These are phyloP conservation scores for Prochilodus magdalenae DNA, from an alignment of 2,113 vertebrate genomes.

Conservation along the genomic window DNA sequence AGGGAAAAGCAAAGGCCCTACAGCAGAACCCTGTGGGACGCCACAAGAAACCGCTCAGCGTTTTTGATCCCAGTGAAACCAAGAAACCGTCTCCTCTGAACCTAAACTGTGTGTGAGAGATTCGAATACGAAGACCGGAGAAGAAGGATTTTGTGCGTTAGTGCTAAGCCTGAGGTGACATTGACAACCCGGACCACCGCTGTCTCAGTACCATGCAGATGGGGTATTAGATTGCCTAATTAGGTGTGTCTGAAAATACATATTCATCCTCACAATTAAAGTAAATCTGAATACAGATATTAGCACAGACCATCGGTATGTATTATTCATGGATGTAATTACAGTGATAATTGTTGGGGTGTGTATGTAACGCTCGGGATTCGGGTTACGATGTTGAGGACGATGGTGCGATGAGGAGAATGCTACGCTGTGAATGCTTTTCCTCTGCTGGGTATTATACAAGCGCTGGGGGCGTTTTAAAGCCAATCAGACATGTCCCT, in stretches of 20 bases:
- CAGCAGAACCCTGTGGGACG: too few relatives aligned
- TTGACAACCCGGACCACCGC: too few relatives aligned
- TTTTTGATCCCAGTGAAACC: too few relatives aligned
- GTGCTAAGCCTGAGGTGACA: too few relatives aligned
- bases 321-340: constrained; percentile 29
- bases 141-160: too few relatives aligned
- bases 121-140: too few relatives aligned
- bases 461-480: background rate
- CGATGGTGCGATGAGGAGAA: background rate
- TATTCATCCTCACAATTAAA: background rate
- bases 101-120: too few relatives aligned
- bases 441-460: background rate
- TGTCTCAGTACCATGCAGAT: too few relatives aligned
- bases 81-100: too few relatives aligned
- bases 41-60: too few relatives aligned
- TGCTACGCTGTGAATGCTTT: background rate
- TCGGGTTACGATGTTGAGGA: constrained; percentile 14
- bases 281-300: background rate
- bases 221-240: background rate
- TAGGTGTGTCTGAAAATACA: background rate
- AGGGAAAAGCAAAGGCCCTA: too few relatives aligned
- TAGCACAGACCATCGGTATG: constrained; percentile 2
- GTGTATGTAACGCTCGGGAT: constrained; percentile 22
- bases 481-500: background rate
- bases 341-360: constrained; percentile 24